Percentiles rank a stretch among this genome's conserved stretches.
These are phyloP conservation scores for Pangasianodon hypophthalmus DNA, from an alignment of 2,113 vertebrate genomes.

Conservation along the genomic window DNA sequence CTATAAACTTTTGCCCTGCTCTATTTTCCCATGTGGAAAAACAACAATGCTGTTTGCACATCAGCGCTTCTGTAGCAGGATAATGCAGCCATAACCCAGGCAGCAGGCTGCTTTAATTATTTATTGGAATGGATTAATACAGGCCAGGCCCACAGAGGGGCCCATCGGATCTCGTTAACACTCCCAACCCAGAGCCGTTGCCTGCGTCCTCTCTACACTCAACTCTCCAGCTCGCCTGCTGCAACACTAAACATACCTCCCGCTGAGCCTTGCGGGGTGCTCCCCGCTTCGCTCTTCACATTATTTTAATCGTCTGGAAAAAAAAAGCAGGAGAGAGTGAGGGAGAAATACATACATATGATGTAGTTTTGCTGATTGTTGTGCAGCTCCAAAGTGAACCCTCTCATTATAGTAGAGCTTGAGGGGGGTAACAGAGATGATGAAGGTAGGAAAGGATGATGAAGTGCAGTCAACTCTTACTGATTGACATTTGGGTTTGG, in stretches of 20 bases:
- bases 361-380: conserved; percentile 43
- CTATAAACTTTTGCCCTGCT: conserved; percentile 24
- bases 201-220: conserved; percentile 34
- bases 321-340: not conserved
- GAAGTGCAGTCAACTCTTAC: conserved; percentile 3
- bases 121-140: conserved; percentile 53
- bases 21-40: not conserved
- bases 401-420: conserved; percentile 33
- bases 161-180: conserved; percentile 59
- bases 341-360: conserved; percentile 27
- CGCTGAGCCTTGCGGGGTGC: conserved; percentile 47
- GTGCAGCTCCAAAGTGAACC: conserved; percentile 31
- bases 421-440: conserved; percentile 15
- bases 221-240: conserved; percentile 40
- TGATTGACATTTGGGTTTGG: conserved; percentile 17
- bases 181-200: conserved; percentile 48
- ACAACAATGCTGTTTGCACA: conserved; percentile 22
- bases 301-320: conserved; percentile 55
- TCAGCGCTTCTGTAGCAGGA: conserved; percentile 13
- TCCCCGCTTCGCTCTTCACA: conserved; percentile 3
- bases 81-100: conserved; percentile 31
- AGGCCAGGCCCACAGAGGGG: conserved; percentile 52
- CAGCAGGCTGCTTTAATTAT: conserved; percentile 47
- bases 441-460: conserved; percentile 18
- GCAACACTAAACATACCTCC: conserved; percentile 50